Conservation (phyloP, 2,888 invertebrate genomes). For the Stomorhina lunata region DNA sequence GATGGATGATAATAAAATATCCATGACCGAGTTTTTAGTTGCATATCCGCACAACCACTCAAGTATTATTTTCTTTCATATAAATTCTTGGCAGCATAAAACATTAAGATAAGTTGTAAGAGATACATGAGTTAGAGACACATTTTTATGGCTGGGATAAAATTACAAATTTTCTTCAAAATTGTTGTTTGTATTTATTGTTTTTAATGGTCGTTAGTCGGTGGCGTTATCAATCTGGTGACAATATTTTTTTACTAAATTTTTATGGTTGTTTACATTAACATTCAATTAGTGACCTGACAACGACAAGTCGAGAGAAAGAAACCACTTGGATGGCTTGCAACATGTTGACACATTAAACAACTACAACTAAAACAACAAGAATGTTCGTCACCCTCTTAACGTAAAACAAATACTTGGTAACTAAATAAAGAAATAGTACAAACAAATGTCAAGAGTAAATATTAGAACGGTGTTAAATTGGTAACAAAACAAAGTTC, state of each 20-base stretch:
- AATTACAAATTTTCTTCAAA: constrained; percentile 2
- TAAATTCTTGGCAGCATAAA: background rate
- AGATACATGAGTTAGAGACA: background rate
- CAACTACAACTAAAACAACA: constrained; percentile 40
- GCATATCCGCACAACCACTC: background rate
- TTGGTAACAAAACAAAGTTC: constrained; percentile 37
- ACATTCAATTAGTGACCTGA: constrained; percentile 60
- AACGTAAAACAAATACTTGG: constrained; percentile 40
- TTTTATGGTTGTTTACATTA: constrained; percentile 43
- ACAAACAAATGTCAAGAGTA: constrained; percentile 27
- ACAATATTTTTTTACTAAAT: background rate
- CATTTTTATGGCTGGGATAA: constrained; percentile 11
- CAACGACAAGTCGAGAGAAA: constrained; percentile 18
- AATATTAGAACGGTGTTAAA: constrained; percentile 34
- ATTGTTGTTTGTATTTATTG: background rate
- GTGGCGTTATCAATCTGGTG: constrained; percentile 33
- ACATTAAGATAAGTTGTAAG: constrained; percentile 13
- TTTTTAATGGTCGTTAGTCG: constrained; percentile 5
- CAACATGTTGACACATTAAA: constrained; percentile 51
- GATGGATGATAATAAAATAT: background rate
- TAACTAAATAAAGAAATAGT: constrained; percentile 58
- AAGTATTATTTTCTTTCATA: no score
- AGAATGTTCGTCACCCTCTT: constrained; percentile 24
- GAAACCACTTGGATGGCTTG: constrained; percentile 47
- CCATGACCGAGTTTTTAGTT: background rate